phyloP scores from a whole-genome alignment of 2,113 vertebrate species.

The Atlantisia rogersi region DNA sequence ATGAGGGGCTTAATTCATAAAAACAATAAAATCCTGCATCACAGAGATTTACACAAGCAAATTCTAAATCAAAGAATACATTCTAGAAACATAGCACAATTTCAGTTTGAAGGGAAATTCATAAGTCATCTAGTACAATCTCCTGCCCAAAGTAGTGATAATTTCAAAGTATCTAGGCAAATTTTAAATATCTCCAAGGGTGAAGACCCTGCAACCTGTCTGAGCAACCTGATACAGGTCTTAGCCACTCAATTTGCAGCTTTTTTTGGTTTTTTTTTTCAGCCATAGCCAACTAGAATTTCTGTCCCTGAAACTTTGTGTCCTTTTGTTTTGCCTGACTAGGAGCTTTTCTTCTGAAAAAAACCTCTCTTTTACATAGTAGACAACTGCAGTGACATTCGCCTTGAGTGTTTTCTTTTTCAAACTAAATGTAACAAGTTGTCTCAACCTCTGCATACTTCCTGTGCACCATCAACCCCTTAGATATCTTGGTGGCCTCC shows the following conservation, averaged over 20 bases:
- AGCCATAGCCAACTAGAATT: neutral
- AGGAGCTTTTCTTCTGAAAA: neutral
- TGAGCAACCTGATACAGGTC: neutral
- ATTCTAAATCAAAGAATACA: neutral
- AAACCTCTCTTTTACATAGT: neutral
- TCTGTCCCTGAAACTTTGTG: neutral
- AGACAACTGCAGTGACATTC: neutral
- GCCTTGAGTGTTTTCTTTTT: neutral
- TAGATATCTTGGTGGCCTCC: neutral
- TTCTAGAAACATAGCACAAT: neutral
- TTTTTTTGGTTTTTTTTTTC: neutral
- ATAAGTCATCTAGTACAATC: neutral
- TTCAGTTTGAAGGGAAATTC: neutral
- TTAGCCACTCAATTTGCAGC: neutral
- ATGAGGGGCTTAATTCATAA: neutral
- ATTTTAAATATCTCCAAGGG: neutral
- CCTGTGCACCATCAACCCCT: neutral
- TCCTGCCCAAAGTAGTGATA: neutral
- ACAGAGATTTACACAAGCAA: neutral
- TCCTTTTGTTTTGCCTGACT: neutral
- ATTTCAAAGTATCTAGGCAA: neutral
- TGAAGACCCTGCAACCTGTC: neutral
- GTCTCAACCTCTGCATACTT: neutral
- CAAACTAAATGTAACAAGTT: neutral
- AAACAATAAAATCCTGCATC: neutral